Conservation (phyloP, 2,888 invertebrate genomes). For the Halictus quadricinctus region DNA sequence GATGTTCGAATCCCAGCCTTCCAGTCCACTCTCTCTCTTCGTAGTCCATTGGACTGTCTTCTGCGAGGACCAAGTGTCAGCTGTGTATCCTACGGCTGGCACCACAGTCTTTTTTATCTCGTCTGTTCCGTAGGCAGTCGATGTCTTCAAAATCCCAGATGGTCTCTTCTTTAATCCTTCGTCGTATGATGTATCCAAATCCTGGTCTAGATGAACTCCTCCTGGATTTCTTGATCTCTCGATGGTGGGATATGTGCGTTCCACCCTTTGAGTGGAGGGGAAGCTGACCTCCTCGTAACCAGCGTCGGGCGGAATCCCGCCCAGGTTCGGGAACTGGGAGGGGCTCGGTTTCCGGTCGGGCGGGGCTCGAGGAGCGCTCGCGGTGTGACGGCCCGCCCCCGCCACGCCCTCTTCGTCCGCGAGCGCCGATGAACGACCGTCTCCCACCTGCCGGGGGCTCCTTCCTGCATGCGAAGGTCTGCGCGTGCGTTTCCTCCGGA, state of each 20-base stretch:
- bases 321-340: slow-evolving; percentile 32
- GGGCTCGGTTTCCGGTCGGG: slow-evolving; percentile 50
- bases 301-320: slow-evolving; percentile 77
- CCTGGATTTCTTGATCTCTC: background rate
- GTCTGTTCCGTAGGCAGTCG: slow-evolving; percentile 67
- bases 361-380: slow-evolving; percentile 34
- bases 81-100: slow-evolving; percentile 62
- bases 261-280: slow-evolving; percentile 47
- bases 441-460: slow-evolving; percentile 75
- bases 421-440: slow-evolving; percentile 58
- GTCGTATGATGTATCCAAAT: slow-evolving; percentile 32
- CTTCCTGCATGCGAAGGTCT: slow-evolving; percentile 80
- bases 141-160: slow-evolving; percentile 75
- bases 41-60: slow-evolving; percentile 78
- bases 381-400: slow-evolving; percentile 42
- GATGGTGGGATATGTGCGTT: slow-evolving; percentile 20
- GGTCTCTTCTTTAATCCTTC: slow-evolving; percentile 68
- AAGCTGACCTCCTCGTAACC: slow-evolving; percentile 76
- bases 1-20: slow-evolving; percentile 76
- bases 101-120: slow-evolving; percentile 43
- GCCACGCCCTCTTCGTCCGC: slow-evolving; percentile 50
- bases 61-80: slow-evolving; percentile 71
- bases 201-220: slow-evolving; percentile 25
- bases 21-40: slow-evolving; percentile 66
- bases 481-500: slow-evolving; percentile 81